These are phyloP conservation scores for Caenorhabditis sp. DNA, from an alignment of 2,888 invertebrate genomes.

Conservation along the genomic window DNA sequence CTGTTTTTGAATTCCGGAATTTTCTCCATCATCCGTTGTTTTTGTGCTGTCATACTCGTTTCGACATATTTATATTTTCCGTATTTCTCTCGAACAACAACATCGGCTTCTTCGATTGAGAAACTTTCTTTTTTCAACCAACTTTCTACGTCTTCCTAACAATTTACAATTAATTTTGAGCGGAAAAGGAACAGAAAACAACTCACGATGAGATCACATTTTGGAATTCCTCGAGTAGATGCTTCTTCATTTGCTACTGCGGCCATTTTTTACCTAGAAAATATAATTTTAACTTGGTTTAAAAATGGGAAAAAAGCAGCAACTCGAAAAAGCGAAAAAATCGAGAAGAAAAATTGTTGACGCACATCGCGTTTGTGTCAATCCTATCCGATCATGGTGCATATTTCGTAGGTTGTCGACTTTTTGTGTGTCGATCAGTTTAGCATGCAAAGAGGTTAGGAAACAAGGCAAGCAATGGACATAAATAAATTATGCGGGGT, in stretches of 20 bases:
- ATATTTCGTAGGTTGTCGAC: not conserved
- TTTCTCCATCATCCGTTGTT: slow-evolving; percentile 45
- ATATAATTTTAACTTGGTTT: not conserved
- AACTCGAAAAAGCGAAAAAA: not conserved
- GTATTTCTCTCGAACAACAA: slow-evolving; percentile 48
- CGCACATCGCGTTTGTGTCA: not conserved
- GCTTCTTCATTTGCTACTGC: not conserved
- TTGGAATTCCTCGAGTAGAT: slow-evolving; percentile 33
- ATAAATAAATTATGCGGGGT: no score
- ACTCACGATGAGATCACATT: slow-evolving; percentile 35
- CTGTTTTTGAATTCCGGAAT: slow-evolving; percentile 57
- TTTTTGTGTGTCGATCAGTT: no score
- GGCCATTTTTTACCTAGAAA: slow-evolving; percentile 14
- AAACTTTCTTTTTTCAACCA: slow-evolving; percentile 49
- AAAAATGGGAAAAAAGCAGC: not conserved
- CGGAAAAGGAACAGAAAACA: not conserved
- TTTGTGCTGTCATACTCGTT: slow-evolving; percentile 35
- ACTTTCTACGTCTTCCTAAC: slow-evolving; percentile 51
- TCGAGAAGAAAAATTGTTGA: not conserved
- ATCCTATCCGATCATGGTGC: not conserved
- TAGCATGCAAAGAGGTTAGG: no score
- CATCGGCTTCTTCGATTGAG: slow-evolving; percentile 47
- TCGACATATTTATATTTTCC: slow-evolving; percentile 59
- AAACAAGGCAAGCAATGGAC: no score
- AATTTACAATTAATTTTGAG: slow-evolving; percentile 7